Evolutionary conservation across 2,797 vertebrate species (phyloP).

Genomic region (Hozukius guyotensis): DNA sequence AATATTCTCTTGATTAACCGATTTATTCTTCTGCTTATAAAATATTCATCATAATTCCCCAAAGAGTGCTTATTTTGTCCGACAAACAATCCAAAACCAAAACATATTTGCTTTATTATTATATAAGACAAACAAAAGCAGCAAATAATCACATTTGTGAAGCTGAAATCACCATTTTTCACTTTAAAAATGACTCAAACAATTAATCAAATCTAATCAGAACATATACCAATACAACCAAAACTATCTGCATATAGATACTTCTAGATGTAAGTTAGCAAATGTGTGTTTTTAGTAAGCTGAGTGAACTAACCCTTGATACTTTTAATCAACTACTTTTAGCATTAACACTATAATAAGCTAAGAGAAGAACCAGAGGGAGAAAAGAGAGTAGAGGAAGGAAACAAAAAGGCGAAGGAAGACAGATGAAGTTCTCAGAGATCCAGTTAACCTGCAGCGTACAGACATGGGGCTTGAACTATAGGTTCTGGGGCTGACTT

Average conservation of each 20-base stretch:
- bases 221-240: neutral
- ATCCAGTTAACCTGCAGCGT: neutral
- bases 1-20: neutral
- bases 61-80: neutral
- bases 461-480: neutral
- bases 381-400: neutral
- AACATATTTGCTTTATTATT: neutral
- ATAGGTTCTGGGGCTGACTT: constrained; percentile 1
- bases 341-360: neutral
- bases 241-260: neutral
- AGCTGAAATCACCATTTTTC: neutral
- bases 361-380: neutral
- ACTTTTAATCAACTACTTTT: neutral
- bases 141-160: neutral
- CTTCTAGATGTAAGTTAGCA: neutral
- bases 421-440: neutral
- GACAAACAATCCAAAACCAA: neutral
- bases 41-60: neutral
- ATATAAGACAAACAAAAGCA: neutral
- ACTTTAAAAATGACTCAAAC: neutral
- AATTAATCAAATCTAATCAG: neutral
- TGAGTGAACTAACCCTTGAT: neutral
- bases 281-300: neutral
- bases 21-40: neutral
- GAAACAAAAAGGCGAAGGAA: neutral